A percentile compares a stretch with the other conserved stretches of the same genome.
Evolutionary conservation across 2,888 invertebrate species (phyloP).

Genomic region (Mellilla xanthometata): DNA sequence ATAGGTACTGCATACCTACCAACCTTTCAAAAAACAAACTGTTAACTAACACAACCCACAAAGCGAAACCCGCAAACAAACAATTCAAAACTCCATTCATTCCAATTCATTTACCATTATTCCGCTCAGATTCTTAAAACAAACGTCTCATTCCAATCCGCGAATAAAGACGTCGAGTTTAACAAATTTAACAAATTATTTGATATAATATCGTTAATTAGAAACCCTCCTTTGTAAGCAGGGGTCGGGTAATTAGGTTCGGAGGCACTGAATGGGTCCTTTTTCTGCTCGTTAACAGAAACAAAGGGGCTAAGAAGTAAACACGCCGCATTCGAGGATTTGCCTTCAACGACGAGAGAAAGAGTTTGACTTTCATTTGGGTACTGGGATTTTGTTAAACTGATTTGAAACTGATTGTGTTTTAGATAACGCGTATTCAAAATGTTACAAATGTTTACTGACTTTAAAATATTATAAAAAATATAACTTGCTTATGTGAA

Average conservation of each 20-base stretch:
- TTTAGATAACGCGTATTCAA: too few species aligned
- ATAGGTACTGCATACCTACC: too few species aligned
- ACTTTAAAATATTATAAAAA: too few species aligned
- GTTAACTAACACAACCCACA: slow-evolving; percentile 1
- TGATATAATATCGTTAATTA: slow-evolving; percentile 83
- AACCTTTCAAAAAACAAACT: not conserved
- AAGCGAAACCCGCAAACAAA: slow-evolving; percentile 9
- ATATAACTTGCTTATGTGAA: too few species aligned
- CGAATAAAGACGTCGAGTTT: slow-evolving; percentile 73
- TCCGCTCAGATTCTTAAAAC: slow-evolving; percentile 58
- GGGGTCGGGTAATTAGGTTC: slow-evolving; percentile 80
- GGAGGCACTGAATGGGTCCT: slow-evolving; percentile 79
- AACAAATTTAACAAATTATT: slow-evolving; percentile 82
- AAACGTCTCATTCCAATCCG: slow-evolving; percentile 76
- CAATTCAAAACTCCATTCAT: slow-evolving; percentile 21
- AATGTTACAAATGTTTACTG: too few species aligned
- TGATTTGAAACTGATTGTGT: too few species aligned
- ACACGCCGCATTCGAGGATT: slow-evolving; percentile 75
- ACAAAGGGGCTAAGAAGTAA: slow-evolving; percentile 79
- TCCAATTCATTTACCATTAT: slow-evolving; percentile 43
- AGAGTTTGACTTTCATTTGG: slow-evolving; percentile 56
- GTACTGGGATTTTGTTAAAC: too few species aligned
- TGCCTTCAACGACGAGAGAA: slow-evolving; percentile 65
- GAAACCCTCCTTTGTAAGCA: slow-evolving; percentile 76
- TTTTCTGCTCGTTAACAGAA: slow-evolving; percentile 81